Percentiles rank a stretch among this genome's conserved stretches.
phyloP scores from a whole-genome alignment of 2,888 invertebrate species.

The Drosophila borborema region DNA sequence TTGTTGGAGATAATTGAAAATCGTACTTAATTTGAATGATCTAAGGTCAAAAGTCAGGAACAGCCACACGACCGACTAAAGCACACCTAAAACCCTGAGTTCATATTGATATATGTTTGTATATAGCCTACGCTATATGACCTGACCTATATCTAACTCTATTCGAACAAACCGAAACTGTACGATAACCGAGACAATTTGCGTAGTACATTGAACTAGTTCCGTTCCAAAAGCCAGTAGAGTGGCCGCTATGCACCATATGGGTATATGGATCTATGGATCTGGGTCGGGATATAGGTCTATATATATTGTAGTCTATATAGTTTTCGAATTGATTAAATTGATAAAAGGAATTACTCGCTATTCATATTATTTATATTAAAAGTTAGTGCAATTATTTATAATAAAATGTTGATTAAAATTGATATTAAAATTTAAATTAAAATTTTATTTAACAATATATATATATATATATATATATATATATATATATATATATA shows the following conservation, averaged over 20 bases:
- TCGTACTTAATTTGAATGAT: constrained; percentile 19
- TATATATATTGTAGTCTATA: neutral
- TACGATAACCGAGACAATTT: neutral
- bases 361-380: neutral
- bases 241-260: constrained; percentile 22
- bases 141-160: constrained; percentile 4
- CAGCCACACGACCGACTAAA: constrained; percentile 26
- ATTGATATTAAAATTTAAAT: neutral
- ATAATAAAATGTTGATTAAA: constrained; percentile 9
- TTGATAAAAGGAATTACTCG: neutral
- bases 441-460: neutral
- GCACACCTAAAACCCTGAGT: constrained; percentile 38
- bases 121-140: neutral
- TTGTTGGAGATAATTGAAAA: neutral
- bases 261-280: neutral
- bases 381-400: constrained; percentile 1
- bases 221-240: constrained; percentile 19
- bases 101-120: constrained; percentile 1
- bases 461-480: neutral
- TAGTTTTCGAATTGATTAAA: constrained; percentile 4
- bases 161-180: constrained; percentile 4
- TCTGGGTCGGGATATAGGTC: neutral
- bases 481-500: neutral
- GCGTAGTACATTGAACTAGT: constrained; percentile 18
- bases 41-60: constrained; percentile 12